A percentile compares a stretch with the other conserved stretches of the same genome.
These are phyloP conservation scores for Hofmannophila pseudospretella DNA, from an alignment of 2,888 invertebrate genomes.

Conservation along the genomic window DNA sequence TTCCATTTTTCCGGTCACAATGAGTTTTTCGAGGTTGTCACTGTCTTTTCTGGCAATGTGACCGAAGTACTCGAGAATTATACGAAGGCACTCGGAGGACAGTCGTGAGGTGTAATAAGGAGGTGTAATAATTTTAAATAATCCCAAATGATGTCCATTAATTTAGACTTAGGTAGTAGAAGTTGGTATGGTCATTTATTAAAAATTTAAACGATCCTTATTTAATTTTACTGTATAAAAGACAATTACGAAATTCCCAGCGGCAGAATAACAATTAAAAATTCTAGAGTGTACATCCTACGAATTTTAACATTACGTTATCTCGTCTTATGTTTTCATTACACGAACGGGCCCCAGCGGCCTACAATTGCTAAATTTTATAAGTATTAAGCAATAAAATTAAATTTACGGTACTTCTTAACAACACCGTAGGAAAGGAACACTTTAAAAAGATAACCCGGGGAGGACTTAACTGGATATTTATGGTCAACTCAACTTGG, in stretches of 20 bases:
- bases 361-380: slow-evolving; percentile 44
- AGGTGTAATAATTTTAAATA: too few relatives aligned
- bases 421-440: slow-evolving; percentile 30
- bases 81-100: too few relatives aligned
- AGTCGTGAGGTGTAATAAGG: too few relatives aligned
- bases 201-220: too few relatives aligned
- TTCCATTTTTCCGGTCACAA: too few relatives aligned
- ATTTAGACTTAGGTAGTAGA: too few relatives aligned
- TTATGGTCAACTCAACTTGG: slow-evolving; percentile 47
- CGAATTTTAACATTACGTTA: slow-evolving; percentile 30
- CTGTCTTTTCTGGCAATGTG: too few relatives aligned
- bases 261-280: slow-evolving; percentile 17
- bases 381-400: slow-evolving; percentile 48
- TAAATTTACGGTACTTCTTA: slow-evolving; percentile 49
- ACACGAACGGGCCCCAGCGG: slow-evolving; percentile 14
- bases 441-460: slow-evolving; percentile 53
- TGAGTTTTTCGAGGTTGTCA: too few relatives aligned
- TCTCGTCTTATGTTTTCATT: slow-evolving; percentile 34
- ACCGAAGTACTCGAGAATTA: too few relatives aligned
- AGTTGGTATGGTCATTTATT: too few relatives aligned
- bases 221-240: too few relatives aligned
- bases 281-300: slow-evolving; percentile 14
- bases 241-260: not conserved
- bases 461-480: slow-evolving; percentile 49
- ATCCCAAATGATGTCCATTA: too few relatives aligned